Base-by-base conservation (phyloP, 2,888 invertebrate species). In the Chydorus sphaericus region DNA sequence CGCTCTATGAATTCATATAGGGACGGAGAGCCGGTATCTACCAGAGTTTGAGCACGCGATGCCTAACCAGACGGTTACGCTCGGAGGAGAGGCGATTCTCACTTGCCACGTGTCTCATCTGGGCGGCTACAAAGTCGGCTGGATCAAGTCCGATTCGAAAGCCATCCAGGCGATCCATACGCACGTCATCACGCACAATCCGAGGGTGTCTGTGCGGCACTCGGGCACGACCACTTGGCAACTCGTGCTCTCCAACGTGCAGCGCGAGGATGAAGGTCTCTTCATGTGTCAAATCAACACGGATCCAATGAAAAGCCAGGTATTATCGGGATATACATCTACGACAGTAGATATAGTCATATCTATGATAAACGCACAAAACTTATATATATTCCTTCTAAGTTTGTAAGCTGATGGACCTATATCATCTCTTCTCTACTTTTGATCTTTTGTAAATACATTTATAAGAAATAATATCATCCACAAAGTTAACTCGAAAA, bases 271-370 rank as follows among this genome's bases (percentile, higher is more conserved):
- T 70, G 78, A 82, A 51, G 92, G 92, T 65, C 86, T 83, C 63
- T 92, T 91, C 73, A 90, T 90, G 89, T 92, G 91, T 71, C 91
- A 92, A 73, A 82, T 92, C 66, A 92, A 92, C 74, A 91, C 91
- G 20, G 87, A 89, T 71, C 92, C 91, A 0, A 91, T 91, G 91
- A 85, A 86, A 71, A 87, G 86, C 70, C 91, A 90, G 81, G 86
- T 91, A 73, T 71, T n/a, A n/a, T n/a, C n/a, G n/a, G n/a, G n/a
- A n/a, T n/a, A n/a, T n/a, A n/a, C n/a, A n/a, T n/a, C n/a, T n/a
- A n/a, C n/a, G n/a, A n/a, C n/a, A n/a, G n/a, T n/a, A n/a, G n/a
- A n/a, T n/a, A n/a, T n/a, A n/a, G n/a, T n/a, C n/a, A n/a, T n/a
- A n/a, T n/a, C n/a, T n/a, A n/a, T n/a, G n/a, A n/a, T n/a, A n/a